Evolutionary conservation across 1,140 invertebrate species (phyloP).

Genomic region (Luehdorfia chinensis): DNA sequence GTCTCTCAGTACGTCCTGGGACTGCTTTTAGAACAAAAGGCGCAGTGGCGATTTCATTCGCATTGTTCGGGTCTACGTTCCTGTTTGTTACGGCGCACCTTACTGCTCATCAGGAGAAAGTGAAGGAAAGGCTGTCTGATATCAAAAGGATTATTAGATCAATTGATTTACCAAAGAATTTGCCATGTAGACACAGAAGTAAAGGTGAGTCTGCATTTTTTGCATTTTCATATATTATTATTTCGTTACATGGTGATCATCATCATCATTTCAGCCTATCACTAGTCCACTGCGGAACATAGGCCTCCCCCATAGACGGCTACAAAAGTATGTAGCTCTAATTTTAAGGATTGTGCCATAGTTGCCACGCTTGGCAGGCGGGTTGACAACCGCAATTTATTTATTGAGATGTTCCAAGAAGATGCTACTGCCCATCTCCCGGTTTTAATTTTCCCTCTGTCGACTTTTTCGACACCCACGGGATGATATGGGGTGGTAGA

Average conservation of each 20-base stretch:
- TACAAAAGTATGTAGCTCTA: no score
- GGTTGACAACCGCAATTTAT: no score
- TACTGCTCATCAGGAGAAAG: slow-evolving; percentile 92
- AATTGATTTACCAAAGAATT: slow-evolving; percentile 90
- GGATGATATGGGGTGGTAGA: no score
- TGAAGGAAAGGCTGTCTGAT: slow-evolving; percentile 91
- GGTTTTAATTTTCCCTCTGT: no score
- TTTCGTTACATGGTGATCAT: slow-evolving; percentile 4
- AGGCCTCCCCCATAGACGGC: no score
- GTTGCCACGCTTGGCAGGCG: no score
- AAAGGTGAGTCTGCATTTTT: slow-evolving; percentile 82
- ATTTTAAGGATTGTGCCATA: slow-evolving; percentile 1
- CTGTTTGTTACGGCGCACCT: slow-evolving; percentile 96
- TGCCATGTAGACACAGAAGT: slow-evolving; percentile 85
- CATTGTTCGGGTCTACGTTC: slow-evolving; percentile 95
- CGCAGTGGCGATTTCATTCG: slow-evolving; percentile 91
- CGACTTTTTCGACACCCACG: no score
- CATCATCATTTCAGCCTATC: no score
- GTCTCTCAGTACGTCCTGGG: slow-evolving; percentile 90
- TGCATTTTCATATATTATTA: slow-evolving; percentile 14
- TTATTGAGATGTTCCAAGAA: no score
- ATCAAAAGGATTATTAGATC: slow-evolving; percentile 90
- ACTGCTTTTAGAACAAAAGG: slow-evolving; percentile 95
- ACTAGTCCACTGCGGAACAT: no score
- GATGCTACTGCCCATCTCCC: no score